Evolutionary conservation across 2,888 invertebrate species (phyloP), one percentile per base, ranked within the genome.

Genomic region (Drosophila macrospina): DNA sequence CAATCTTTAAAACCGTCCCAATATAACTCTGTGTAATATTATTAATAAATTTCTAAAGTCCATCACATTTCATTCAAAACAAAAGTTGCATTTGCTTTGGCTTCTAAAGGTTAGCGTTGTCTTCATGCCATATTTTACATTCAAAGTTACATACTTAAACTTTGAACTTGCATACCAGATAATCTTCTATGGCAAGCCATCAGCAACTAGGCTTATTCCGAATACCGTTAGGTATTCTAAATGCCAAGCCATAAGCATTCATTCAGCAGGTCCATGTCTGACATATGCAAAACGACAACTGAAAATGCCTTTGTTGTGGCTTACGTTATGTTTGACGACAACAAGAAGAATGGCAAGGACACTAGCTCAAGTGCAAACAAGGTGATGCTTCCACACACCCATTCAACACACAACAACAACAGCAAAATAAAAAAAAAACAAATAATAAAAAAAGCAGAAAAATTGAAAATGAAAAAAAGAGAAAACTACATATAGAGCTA

Each of bases 311-410:
- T 63, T 64, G 62, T 63, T 54, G 64, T 55, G 32, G 56, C 41
- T 10, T 15, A 32, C 44, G 42, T 57, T 66, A 56, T 62, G 32
- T 52, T 59, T 16, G 41, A 16, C 47, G 20, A 51, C 48, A 26
- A 72, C 75, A 68, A 69, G 78, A 80, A 74, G 67, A 82, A 78
- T 74, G 83, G 69, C 80, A 84, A 84, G 84, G 85, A 61, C 82
- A 78, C 63, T 70, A 69, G 68, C 69, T 41, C 56, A 64, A 76
- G 74, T 76, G 66, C 78, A 82, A 74, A 69, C 83, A 84, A 84
- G 80, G 68, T 75, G 52, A 52, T 61, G 60, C 50, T 61, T 24
- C 62, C 47, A 55, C 59, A 65, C 51, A 72, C 45, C 74, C 50
- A 30, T 50, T 41, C 56, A 50, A 20, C 26, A 26, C 26, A 26